Evolutionary conservation across 2,113 vertebrate species (phyloP).

Genomic region (Callipepla squamata): DNA sequence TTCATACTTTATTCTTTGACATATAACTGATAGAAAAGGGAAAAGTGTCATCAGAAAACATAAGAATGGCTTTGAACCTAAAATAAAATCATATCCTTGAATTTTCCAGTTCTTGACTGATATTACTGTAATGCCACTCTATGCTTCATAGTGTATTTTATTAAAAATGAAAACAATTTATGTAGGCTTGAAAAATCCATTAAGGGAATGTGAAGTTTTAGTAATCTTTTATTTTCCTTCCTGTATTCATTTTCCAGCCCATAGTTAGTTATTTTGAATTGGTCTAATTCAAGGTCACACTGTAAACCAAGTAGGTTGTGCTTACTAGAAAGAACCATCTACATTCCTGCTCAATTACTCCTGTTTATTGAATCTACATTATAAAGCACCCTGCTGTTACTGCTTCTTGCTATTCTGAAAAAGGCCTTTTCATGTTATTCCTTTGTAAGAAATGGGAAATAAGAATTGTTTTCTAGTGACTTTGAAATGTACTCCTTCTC

Average conservation of each 20-base stretch:
- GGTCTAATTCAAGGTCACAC: not conserved
- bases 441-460: not conserved
- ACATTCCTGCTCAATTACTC: not conserved
- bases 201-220: not conserved
- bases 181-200: conserved; percentile 2
- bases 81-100: not conserved
- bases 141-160: not conserved
- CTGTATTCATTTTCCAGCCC: not conserved
- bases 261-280: not conserved
- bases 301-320: not conserved
- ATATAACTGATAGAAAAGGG: not conserved
- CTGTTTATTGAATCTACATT: not conserved
- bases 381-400: not conserved
- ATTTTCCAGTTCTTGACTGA: not conserved
- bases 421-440: not conserved
- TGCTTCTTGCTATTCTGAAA: not conserved
- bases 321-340: not conserved
- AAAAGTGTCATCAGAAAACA: not conserved
- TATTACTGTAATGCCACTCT: conserved; percentile 1
- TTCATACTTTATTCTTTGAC: not conserved
- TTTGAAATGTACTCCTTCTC: not conserved
- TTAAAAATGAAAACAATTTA: not conserved
- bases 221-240: not conserved
- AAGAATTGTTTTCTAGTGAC: not conserved
- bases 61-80: not conserved